phyloP scores from a whole-genome alignment of 1,140 invertebrate genomes.

The Diuraphis noxia region DNA sequence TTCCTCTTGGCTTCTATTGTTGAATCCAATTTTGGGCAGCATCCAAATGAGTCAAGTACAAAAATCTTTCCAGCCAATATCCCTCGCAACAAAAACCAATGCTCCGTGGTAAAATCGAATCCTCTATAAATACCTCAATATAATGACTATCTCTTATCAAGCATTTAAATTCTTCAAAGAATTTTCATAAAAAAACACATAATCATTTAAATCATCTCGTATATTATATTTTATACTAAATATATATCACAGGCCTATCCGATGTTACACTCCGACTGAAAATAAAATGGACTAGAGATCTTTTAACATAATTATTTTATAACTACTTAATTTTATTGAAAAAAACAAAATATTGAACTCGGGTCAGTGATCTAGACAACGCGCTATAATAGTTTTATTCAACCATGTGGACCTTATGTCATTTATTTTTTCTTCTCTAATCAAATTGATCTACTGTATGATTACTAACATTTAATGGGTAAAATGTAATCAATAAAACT shows the following conservation, averaged over 20 bases:
- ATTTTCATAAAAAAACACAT: background rate
- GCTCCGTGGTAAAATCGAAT: background rate
- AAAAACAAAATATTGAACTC: background rate
- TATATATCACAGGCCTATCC: background rate
- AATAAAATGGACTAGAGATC: background rate
- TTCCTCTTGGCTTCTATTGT: background rate
- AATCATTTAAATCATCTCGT: background rate
- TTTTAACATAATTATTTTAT: background rate
- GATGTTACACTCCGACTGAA: background rate
- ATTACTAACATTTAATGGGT: too few species aligned
- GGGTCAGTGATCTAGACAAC: background rate
- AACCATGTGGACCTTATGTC: background rate
- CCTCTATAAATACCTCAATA: background rate
- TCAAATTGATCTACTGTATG: background rate
- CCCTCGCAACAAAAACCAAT: background rate
- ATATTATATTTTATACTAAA: background rate
- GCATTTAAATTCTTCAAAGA: background rate
- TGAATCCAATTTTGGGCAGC: background rate
- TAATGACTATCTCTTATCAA: background rate
- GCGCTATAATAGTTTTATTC: background rate
- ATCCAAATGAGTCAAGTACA: background rate
- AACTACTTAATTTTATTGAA: background rate
- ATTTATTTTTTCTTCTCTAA: background rate
- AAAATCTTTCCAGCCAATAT: background rate
- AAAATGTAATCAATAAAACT: too few species aligned